Percentiles rank a stretch among this genome's conserved stretches.
Evolutionary conservation across 2,888 invertebrate species (phyloP).

Genomic region (Epistrophe grossulariae): DNA sequence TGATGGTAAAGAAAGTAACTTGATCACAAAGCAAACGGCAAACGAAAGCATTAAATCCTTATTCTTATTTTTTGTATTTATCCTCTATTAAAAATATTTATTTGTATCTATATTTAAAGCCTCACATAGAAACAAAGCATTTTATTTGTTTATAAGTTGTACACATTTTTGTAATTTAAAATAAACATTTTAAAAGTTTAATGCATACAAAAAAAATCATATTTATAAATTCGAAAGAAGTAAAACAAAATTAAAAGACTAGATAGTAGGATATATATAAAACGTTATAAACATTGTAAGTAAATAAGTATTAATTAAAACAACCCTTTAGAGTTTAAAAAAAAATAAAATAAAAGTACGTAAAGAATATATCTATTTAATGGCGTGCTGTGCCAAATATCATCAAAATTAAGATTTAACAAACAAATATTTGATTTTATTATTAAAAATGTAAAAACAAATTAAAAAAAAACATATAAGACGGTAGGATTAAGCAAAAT

Average conservation of each 20-base stretch:
- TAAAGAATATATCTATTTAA: neutral
- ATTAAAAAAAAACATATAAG: neutral
- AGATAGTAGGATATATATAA: conserved; percentile 7
- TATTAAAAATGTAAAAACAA: neutral
- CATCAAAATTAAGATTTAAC: conserved; percentile 4
- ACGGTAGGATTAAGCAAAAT: neutral
- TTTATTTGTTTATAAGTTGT: neutral
- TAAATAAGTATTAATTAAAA: neutral
- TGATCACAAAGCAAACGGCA: no score
- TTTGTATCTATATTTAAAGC: no score
- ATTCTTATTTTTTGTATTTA: neutral
- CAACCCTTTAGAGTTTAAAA: conserved; percentile 28
- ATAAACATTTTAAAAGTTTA: neutral
- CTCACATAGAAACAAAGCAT: no score
- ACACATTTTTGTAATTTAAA: neutral
- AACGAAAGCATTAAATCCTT: no score
- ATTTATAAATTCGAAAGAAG: conserved; percentile 32
- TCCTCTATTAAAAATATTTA: neutral
- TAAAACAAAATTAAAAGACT: conserved; percentile 31
- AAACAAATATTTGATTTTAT: neutral
- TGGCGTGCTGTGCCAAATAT: conserved; percentile 28
- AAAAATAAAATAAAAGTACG: neutral
- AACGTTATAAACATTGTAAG: conserved; percentile 13
- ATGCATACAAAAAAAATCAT: neutral
- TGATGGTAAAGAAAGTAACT: no score